Base-by-base conservation (phyloP, 2,797 vertebrate species). In the Manis crassicaudata region DNA sequence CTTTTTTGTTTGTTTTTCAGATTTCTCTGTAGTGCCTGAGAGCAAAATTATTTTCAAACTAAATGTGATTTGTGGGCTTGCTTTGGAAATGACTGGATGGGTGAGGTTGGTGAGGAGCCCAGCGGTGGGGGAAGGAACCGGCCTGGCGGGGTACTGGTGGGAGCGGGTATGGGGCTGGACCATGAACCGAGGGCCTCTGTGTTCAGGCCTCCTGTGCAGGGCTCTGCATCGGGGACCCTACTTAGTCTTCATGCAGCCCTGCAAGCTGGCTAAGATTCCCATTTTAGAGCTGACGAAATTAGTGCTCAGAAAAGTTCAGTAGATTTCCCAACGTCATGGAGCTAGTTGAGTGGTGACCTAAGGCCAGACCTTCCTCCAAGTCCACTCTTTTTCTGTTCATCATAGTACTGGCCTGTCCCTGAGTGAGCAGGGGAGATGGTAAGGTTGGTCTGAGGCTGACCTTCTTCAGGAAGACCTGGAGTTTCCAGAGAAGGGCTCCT, bases 21-120 rank as follows among this genome's bases (percentile, higher is more conserved):
- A 50, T 80, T 90, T 93, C 32, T 54, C 65, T 67, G n/a, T 35
- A 13, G 32, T 73, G 73, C 32, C 80, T 58, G 21, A 92, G 63
- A 54, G 72, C 63, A 84, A 65, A 82, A n/a, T 93, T 68, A 72
- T 72, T 82, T 90, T 62, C 83, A 40, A 85, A 73, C 32, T 17
- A 18, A 88, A 88, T 75, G 16, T n/a, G 46, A 25, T 52, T 86
- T 14, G 6, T 73, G 27, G 67, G 16, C 60, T 70, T 89, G 17
- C 40, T 65, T 75, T 27, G 20, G 40, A 94, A 95, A 70, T 58
- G 75, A 29, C 35, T 23, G 8, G 46, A 18, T 7, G 20, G 82
- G 17, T 8, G 10, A 72, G 67, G 63, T 40, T 50, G 68, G 35
- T 67, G 67, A 75, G 86, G 35, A 80, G 43, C 60, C 68, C 7